Conservation (phyloP, 2,797 vertebrate species). For the Nyctibius grandis region DNA sequence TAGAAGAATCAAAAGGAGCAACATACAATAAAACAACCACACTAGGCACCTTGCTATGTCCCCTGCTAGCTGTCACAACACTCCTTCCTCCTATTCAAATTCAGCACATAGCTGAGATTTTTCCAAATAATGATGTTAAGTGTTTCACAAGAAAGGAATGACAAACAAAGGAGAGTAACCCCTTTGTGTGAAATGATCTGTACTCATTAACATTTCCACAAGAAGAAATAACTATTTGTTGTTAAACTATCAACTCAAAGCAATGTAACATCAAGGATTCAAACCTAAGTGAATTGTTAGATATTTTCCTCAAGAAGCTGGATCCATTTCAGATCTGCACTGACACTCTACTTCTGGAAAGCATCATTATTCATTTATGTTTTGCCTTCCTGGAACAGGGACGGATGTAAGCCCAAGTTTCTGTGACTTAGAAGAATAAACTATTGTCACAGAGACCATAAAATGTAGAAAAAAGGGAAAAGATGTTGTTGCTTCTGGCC, state of each 20-base stretch:
- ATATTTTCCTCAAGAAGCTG: neutral
- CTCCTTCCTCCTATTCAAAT: slow-evolving; percentile 26
- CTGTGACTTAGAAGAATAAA: slow-evolving; percentile 22
- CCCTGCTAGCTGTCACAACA: neutral
- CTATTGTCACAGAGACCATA: neutral
- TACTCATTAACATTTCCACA: neutral
- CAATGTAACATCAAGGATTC: neutral
- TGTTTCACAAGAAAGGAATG: slow-evolving; percentile 14
- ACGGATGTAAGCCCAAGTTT: neutral
- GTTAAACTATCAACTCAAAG: neutral
- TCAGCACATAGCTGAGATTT: neutral
- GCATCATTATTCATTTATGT: slow-evolving; percentile 25
- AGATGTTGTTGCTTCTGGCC: neutral
- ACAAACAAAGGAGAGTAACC: neutral
- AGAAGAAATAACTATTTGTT: slow-evolving; percentile 3
- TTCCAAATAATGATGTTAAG: neutral
- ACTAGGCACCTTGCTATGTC: neutral
- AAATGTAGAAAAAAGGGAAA: neutral
- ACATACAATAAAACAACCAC: neutral
- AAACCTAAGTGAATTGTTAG: neutral
- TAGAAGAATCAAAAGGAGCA: neutral
- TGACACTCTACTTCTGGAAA: slow-evolving; percentile 29
- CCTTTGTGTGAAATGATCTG: neutral
- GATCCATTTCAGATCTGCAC: neutral
- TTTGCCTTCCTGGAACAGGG: slow-evolving; percentile 16